Conservation (phyloP, 2,797 vertebrate species). For the Iguana delicatissima region DNA sequence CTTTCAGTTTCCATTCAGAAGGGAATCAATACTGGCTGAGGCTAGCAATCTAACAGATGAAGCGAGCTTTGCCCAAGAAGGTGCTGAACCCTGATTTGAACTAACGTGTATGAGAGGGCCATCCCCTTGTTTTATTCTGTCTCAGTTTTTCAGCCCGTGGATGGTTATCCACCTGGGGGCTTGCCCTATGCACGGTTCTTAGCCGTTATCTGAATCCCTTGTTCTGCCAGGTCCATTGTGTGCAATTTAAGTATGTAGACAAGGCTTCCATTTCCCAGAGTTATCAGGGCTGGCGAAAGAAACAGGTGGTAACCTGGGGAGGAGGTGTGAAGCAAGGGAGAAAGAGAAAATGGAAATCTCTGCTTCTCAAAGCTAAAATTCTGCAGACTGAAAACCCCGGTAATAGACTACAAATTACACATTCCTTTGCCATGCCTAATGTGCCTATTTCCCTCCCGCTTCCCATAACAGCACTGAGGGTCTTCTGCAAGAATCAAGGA, state of each 20-base stretch:
- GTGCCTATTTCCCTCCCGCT: too few species aligned
- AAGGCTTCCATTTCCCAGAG: neutral
- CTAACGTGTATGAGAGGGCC: neutral
- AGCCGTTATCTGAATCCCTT: fast-evolving
- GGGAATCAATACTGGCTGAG: neutral
- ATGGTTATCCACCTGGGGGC: neutral
- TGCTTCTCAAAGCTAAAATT: neutral
- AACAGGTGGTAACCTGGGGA: neutral
- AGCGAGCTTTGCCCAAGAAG: neutral
- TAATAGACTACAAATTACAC: neutral
- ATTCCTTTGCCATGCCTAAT: neutral
- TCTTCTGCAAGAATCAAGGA: neutral
- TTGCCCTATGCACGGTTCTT: neutral
- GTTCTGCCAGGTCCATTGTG: neutral
- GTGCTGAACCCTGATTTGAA: neutral
- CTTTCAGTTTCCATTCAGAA: neutral
- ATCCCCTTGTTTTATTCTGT: neutral
- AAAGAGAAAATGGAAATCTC: neutral
- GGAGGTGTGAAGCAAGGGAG: too few species aligned
- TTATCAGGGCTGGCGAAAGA: neutral
- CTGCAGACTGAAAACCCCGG: neutral
- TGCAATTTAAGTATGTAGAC: neutral
- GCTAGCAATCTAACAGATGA: neutral
- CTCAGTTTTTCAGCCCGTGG: neutral
- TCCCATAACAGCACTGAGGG: neutral